Conservation (phyloP, 2,888 invertebrate genomes). For the Chydorus sphaericus region DNA sequence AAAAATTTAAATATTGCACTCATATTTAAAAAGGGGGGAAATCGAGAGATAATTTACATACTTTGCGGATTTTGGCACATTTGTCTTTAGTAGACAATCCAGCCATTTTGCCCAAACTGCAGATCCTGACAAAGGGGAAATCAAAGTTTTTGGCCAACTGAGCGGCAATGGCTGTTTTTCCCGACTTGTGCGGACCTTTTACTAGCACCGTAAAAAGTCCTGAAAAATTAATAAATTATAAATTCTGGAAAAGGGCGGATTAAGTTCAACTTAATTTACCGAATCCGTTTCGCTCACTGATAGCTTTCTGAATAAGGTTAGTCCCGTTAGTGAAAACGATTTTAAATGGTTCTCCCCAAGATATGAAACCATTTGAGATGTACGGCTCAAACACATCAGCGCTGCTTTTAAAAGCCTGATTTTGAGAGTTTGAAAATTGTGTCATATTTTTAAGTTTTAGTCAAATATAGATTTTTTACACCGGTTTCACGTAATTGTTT, state of each 20-base stretch:
- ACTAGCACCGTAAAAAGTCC: conserved; percentile 74
- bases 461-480: conserved; percentile 28
- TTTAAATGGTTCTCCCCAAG: conserved; percentile 81
- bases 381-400: conserved; percentile 78
- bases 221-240: background rate
- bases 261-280: conserved; percentile 27
- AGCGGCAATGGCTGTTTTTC: conserved; percentile 93
- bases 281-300: conserved; percentile 47
- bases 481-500: conserved; percentile 82
- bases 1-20: background rate
- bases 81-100: conserved; percentile 93
- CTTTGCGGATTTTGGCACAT: conserved; percentile 85
- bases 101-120: conserved; percentile 91
- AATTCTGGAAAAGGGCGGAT: background rate
- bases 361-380: conserved; percentile 71
- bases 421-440: conserved; percentile 27
- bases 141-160: conserved; percentile 91
- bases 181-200: conserved; percentile 89
- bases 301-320: conserved; percentile 75
- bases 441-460: background rate
- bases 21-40: background rate
- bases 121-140: conserved; percentile 95
- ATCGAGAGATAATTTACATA: conserved; percentile 27
- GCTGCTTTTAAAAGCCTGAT: conserved; percentile 85
- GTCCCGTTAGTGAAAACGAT: conserved; percentile 82